Evolutionary conservation across 2,888 invertebrate genomes (phyloP), one percentile per base, ranked within the genome.

Genomic region (Hydrotaea diabolus): DNA sequence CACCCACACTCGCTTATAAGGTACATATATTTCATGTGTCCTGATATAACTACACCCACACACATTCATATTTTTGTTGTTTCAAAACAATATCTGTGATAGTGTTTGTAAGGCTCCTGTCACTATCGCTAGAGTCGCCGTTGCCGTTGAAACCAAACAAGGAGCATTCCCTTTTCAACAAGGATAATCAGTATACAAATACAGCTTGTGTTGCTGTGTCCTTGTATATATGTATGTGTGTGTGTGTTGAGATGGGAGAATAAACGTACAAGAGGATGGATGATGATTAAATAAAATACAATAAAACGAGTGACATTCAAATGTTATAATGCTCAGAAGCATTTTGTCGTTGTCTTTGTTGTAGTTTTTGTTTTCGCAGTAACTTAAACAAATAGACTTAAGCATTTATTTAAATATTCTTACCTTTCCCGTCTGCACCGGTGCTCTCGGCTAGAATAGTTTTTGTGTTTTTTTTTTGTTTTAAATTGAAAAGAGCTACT

Each of bases 131-230:
- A n/a, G n/a, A 8, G 64, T 21, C 66, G 36, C 43, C 43, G 66
- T 66, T n/a, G 57, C n/a, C 59, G 19, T 59, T 23, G 4, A 19
- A 59, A 11, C 59, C 17, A 43, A 39, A 75, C 36, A 13, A 49
- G 23, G 3, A 75, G 26, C 31, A 31, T 39, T 69, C 39, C 55
- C 23, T 55, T 46, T 36, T 26, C 17, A 59, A 26, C 49, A 78
- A 53, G 69, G 74, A 82, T 78, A 82, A 82, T 82, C 74, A 78
- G 43, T 15, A 77, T 59, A 74, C 69, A 77, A 77, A 74, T 31
- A 62, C 15, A 49, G 73, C 36, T 2, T 13, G 39, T 31, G 7
- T 31, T 7, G 2, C 2, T 31, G 31, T 31, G 31, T 31, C 3
- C 31, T 2, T 31, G 31, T 31, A 7, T 31, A 7, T 31, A 7